Conservation (phyloP, 2,797 vertebrate species). For the Columba guinea region DNA sequence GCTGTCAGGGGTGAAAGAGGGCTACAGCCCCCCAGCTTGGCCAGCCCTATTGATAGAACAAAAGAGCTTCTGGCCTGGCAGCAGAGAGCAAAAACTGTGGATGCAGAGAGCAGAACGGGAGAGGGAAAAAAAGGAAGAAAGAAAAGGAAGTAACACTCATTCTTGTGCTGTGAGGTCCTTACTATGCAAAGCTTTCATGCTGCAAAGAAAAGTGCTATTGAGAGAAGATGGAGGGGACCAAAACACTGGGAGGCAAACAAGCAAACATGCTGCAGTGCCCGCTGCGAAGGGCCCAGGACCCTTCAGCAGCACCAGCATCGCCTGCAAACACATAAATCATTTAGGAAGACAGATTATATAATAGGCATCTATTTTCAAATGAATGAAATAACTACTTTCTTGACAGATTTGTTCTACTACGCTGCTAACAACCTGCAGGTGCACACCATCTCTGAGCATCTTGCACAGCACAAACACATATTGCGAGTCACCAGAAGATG, state of each 20-base stretch:
- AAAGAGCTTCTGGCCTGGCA: slow-evolving; percentile 39
- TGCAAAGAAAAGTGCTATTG: slow-evolving; percentile 52
- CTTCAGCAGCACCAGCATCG: background rate
- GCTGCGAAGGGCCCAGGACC: background rate
- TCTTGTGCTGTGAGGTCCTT: slow-evolving; percentile 6
- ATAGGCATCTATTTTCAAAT: background rate
- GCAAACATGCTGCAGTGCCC: background rate
- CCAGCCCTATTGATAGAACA: slow-evolving; percentile 2
- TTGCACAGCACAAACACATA: accelerated
- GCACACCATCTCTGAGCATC: background rate
- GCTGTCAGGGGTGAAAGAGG: background rate
- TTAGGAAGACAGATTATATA: background rate
- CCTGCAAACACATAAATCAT: background rate
- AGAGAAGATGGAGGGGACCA: slow-evolving; percentile 3
- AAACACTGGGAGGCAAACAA: background rate
- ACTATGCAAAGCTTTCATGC: background rate
- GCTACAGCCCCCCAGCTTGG: background rate
- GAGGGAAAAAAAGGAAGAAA: background rate
- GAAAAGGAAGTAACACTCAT: slow-evolving; percentile 40
- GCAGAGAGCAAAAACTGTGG: background rate
- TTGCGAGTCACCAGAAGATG: background rate
- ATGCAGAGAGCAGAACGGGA: background rate
- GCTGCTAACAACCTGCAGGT: background rate
- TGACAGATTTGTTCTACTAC: background rate
- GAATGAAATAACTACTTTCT: background rate